Evolutionary conservation across 2,888 invertebrate genomes (phyloP).

Genomic region (Pammene aurita): DNA sequence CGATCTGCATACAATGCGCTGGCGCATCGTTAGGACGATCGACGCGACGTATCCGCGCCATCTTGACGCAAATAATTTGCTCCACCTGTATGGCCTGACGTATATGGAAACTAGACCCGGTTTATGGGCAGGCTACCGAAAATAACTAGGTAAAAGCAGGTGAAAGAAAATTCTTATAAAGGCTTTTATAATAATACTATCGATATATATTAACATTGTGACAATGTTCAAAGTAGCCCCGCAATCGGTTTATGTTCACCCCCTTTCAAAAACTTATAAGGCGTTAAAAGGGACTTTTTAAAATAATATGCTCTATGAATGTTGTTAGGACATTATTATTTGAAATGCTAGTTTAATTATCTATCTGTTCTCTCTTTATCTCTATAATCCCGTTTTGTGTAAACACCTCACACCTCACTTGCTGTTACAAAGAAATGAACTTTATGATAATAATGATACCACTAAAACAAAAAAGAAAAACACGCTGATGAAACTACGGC

Average conservation of each 20-base stretch:
- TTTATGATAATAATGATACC: too few relatives aligned
- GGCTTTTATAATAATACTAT: too few relatives aligned
- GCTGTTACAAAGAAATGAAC: too few relatives aligned
- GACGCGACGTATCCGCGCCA: slow-evolving; percentile 23
- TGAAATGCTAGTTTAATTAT: too few relatives aligned
- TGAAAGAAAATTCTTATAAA: background rate
- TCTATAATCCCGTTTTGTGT: too few relatives aligned
- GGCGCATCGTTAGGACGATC: slow-evolving; percentile 37
- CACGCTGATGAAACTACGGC: slow-evolving; percentile 14
- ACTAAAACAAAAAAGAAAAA: slow-evolving; percentile 2
- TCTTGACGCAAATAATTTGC: slow-evolving; percentile 41
- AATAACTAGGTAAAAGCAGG: background rate
- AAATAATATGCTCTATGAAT: too few relatives aligned
- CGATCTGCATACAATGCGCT: slow-evolving; percentile 39
- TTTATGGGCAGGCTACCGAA: slow-evolving; percentile 8
- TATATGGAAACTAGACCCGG: slow-evolving; percentile 33
- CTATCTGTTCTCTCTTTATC: too few relatives aligned
- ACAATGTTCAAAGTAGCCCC: background rate
- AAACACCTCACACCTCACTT: too few relatives aligned
- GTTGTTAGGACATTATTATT: too few relatives aligned
- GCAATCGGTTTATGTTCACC: too few relatives aligned
- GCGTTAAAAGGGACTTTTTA: too few relatives aligned
- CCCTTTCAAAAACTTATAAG: too few relatives aligned
- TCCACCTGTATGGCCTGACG: slow-evolving; percentile 36
- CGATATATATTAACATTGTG: background rate